Evolutionary conservation across 2,797 vertebrate genomes (phyloP), one percentile per base, ranked within the genome.

Genomic region (Schizothorax lantsangensis): DNA sequence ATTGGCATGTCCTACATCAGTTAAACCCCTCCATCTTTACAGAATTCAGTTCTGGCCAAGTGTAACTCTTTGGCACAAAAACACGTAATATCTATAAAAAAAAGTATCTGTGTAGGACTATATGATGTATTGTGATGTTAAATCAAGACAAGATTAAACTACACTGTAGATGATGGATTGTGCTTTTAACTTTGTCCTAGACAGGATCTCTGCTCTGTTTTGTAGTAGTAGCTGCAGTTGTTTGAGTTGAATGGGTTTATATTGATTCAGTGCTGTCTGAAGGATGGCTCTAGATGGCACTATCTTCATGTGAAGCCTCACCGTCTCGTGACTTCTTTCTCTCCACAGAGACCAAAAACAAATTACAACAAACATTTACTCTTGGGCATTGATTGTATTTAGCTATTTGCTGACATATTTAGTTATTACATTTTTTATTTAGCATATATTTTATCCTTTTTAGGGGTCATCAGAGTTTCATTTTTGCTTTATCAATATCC

Each of bases 261-360:
- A 71, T 59, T 64, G 15, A 15, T 81, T 74, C 80, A 80, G 45
- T 81, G 79, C 71, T 86, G 87, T 91, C 90, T 84, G 85, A 78
- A 19, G 11, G 84, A 71, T 49, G 90, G 90, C 95, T 93, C 91
- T 95, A 96, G 95, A 93, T 95, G 95, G 95, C 95, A 94, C 94
- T 96, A 91, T 95, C 91, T 90, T 95, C 94, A 94, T 95, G 91
- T 92, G 90, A 89, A 92, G 91, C 87, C 49, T 87, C 88, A 81
- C 88, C 84, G 2, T 40, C 33, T 72, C 68, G 59, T 45, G 72
- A 19, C 38, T 45, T 45, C 8, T 11, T 54, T 77, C 57, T 84
- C 49, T 71, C 12, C 30, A 17, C 62, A 10, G 45, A 64, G 33
- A 36, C 15, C 30, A 30, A 69, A 49, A 23, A 52, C 0, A 1